A percentile compares a stretch with the other conserved stretches of the same genome.
phyloP scores from a whole-genome alignment of 2,113 vertebrate genomes.

The Pteronura brasiliensis region DNA sequence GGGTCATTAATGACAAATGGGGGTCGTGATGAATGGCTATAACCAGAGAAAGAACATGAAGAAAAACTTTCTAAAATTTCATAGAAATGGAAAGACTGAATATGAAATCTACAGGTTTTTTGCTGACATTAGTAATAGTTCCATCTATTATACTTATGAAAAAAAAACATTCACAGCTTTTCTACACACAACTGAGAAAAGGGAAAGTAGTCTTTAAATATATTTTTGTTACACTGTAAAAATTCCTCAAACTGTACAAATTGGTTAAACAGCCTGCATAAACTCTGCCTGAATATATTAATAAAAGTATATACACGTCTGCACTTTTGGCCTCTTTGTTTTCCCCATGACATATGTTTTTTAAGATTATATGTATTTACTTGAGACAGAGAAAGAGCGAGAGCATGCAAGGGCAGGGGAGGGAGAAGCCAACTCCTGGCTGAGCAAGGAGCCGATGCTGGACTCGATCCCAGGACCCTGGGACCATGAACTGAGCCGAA shows the following conservation, averaged over 20 bases:
- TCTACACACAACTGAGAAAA: not conserved
- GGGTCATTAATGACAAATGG: slow-evolving; percentile 67
- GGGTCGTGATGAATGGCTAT: slow-evolving; percentile 44
- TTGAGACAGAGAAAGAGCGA: too few relatives aligned
- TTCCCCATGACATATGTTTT: not conserved
- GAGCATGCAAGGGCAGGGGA: too few relatives aligned
- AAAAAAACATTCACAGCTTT: not conserved
- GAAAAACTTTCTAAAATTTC: slow-evolving; percentile 1
- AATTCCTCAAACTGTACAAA: not conserved
- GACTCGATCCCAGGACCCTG: too few relatives aligned
- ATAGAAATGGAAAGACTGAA: not conserved
- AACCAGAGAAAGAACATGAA: slow-evolving; percentile 47
- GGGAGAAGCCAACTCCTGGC: too few relatives aligned
- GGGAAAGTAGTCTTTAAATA: not conserved
- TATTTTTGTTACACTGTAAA: not conserved
- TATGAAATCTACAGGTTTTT: not conserved
- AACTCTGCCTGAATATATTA: not conserved
- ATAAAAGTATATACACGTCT: not conserved
- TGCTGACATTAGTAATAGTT: not conserved
- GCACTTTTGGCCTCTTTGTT: not conserved
- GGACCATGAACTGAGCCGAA: too few relatives aligned
- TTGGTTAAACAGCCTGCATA: not conserved
- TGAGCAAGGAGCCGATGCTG: too few relatives aligned
- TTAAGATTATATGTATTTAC: too few relatives aligned
- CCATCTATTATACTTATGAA: not conserved